phyloP scores from a whole-genome alignment of 2,113 vertebrate species.

The Syngnathus scovelli region DNA sequence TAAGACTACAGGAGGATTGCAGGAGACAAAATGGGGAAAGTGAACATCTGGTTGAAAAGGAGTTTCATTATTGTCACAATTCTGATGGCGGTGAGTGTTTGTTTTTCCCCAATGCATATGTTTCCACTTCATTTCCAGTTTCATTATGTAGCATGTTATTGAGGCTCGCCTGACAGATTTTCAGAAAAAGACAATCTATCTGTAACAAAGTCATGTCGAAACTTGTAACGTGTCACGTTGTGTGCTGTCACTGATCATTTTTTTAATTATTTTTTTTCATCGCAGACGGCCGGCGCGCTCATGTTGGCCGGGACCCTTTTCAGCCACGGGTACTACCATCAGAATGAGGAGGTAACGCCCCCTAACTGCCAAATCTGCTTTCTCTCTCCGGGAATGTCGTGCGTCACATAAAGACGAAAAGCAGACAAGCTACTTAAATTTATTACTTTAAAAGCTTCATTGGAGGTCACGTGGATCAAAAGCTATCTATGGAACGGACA shows the following conservation, averaged over 20 bases:
- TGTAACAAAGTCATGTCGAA: not conserved
- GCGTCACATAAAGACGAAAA: not conserved
- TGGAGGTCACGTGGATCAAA: too few species aligned
- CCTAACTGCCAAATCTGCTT: not conserved
- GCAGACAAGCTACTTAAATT: too few species aligned
- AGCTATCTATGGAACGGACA: too few species aligned
- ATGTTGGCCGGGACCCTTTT: slow-evolving; percentile 33
- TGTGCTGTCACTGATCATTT: not conserved
- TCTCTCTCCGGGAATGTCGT: not conserved
- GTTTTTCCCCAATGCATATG: not conserved
- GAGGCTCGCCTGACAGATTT: not conserved
- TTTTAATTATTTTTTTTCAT: slow-evolving; percentile 1
- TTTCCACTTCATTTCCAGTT: not conserved
- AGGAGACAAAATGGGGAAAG: slow-evolving; percentile 37
- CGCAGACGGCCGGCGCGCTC: slow-evolving; percentile 38
- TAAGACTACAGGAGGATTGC: not conserved
- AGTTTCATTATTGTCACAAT: slow-evolving; percentile 14
- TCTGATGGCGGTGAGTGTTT: slow-evolving; percentile 45
- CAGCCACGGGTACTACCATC: slow-evolving; percentile 15
- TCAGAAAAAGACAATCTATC: not conserved
- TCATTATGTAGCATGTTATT: too few species aligned
- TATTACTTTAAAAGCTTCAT: too few species aligned
- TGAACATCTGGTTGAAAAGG: slow-evolving; percentile 37
- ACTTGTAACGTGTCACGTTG: not conserved
- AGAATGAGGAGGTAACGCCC: slow-evolving; percentile 31